A percentile compares a stretch with the other conserved stretches of the same genome.
Evolutionary conservation across 2,797 vertebrate species (phyloP).

Genomic region (Xenentodon cancila): DNA sequence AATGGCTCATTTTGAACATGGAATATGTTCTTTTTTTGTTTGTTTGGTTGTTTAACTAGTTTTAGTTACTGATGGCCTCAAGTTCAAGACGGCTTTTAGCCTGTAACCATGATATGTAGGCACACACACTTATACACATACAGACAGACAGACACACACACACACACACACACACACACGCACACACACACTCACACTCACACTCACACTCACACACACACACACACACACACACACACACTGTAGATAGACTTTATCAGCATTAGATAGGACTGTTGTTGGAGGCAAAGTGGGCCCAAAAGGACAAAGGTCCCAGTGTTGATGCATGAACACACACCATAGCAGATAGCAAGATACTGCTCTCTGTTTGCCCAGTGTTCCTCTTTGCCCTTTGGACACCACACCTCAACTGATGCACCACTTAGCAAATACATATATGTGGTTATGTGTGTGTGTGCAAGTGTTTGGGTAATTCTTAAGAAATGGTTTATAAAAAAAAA

Average conservation of each 20-base stretch:
- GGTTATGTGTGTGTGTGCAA: constrained; percentile 8
- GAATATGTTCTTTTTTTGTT: neutral
- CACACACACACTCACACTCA: no score
- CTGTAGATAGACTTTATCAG: constrained; percentile 60
- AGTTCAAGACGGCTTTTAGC: constrained; percentile 40
- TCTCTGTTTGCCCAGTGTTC: constrained; percentile 62
- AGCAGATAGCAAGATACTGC: constrained; percentile 65
- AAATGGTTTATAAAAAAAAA: neutral
- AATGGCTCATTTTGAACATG: neutral
- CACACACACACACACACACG: no score
- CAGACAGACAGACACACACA: no score
- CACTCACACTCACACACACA: no score
- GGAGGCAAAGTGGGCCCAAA: constrained; percentile 44
- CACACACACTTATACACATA: no score
- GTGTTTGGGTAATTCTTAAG: neutral
- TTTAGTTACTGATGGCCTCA: constrained; percentile 11
- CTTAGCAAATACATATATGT: constrained; percentile 28
- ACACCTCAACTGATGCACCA: constrained; percentile 62
- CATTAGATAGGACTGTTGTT: constrained; percentile 48
- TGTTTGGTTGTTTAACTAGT: no score
- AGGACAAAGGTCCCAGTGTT: constrained; percentile 67
- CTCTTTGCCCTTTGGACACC: constrained; percentile 73
- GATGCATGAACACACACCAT: constrained; percentile 20
- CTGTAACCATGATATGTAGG: neutral
- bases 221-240: no score